Evolutionary conservation across 2,113 vertebrate genomes (phyloP).

Genomic region (Lepisosteus osseus): DNA sequence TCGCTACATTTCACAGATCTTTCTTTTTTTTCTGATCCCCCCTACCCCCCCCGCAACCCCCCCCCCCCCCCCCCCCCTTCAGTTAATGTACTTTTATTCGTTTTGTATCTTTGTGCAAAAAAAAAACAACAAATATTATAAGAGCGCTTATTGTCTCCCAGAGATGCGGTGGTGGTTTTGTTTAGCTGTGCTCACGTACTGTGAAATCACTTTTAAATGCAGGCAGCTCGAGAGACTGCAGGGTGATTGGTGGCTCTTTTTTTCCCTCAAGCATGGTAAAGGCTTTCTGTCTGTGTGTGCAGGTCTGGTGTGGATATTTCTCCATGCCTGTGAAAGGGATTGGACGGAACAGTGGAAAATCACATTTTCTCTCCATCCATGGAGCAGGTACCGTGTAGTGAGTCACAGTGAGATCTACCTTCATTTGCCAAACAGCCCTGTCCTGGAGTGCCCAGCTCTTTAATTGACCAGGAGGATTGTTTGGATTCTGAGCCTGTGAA

Average conservation of each 20-base stretch:
- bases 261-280: neutral
- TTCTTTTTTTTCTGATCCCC: conserved; percentile 2
- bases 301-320: too few species aligned
- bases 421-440: too few species aligned
- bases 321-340: too few species aligned
- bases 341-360: too few species aligned
- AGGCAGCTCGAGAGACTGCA: neutral
- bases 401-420: too few species aligned
- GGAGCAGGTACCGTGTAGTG: too few species aligned
- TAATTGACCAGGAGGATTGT: too few species aligned
- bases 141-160: neutral
- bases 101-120: neutral
- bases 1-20: conserved; percentile 25
- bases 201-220: conserved; percentile 5
- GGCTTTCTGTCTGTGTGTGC: neutral
- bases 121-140: neutral
- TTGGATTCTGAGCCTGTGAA: too few species aligned
- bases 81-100: conserved; percentile 5
- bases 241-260: neutral
- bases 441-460: too few species aligned
- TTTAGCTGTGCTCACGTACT: neutral
- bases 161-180: neutral
- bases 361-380: too few species aligned
- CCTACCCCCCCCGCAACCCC: neutral
- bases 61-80: neutral